phyloP scores from a whole-genome alignment of 2,113 vertebrate species.

The Seriola aureovittata region DNA sequence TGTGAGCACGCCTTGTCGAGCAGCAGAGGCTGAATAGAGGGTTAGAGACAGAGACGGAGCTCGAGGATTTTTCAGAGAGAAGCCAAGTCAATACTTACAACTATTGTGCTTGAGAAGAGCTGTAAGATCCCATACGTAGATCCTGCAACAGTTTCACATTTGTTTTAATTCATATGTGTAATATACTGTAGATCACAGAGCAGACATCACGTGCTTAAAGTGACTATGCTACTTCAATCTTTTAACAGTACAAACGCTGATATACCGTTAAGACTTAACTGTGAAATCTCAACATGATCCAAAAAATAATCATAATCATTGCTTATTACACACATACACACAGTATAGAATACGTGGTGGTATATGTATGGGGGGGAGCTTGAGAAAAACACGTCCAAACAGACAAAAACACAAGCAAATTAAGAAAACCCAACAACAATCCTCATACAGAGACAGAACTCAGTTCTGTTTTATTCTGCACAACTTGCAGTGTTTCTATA shows the following conservation, averaged over 20 bases:
- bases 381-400: not conserved
- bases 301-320: too few species aligned
- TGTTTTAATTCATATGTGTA: not conserved
- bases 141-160: conserved; percentile 82
- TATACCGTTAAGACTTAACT: too few species aligned
- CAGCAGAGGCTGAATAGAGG: not conserved
- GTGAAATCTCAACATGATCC: too few species aligned
- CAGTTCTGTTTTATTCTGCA: not conserved
- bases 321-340: too few species aligned
- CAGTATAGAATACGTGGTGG: too few species aligned
- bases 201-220: not conserved
- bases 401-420: not conserved
- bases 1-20: conserved; percentile 25
- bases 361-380: not conserved
- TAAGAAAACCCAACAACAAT: not conserved
- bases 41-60: not conserved
- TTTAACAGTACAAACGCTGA: too few species aligned
- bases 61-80: not conserved
- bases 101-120: conserved; percentile 94
- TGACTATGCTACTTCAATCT: too few species aligned
- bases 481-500: not conserved
- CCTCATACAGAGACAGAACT: too few species aligned
- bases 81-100: conserved; percentile 88
- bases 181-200: not conserved
- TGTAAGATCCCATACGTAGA: conserved; percentile 95